phyloP scores from a whole-genome alignment of 2,888 invertebrate genomes.

The Biston stratarius region DNA sequence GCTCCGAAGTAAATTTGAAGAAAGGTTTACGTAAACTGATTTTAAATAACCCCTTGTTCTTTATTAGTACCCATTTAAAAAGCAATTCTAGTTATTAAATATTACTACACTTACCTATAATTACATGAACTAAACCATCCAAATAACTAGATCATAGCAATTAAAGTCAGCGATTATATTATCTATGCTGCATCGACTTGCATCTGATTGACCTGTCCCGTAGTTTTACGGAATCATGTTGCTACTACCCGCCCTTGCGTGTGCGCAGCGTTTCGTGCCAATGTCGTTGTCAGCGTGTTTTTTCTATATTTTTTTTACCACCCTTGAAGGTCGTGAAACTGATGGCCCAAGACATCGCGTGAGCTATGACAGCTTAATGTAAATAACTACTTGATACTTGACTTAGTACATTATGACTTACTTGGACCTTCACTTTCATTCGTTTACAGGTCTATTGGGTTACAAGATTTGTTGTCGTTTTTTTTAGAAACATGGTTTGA shows the following conservation, averaged over 20 bases:
- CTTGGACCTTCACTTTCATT: slow-evolving; percentile 39
- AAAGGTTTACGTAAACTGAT: neutral
- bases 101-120: slow-evolving; percentile 11
- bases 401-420: slow-evolving; percentile 32
- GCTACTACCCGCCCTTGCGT: slow-evolving; percentile 75
- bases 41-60: neutral
- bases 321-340: slow-evolving; percentile 76
- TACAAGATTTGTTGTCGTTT: neutral
- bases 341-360: slow-evolving; percentile 75
- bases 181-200: slow-evolving; percentile 30
- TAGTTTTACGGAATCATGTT: slow-evolving; percentile 51
- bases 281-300: slow-evolving; percentile 73
- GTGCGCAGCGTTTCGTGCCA: slow-evolving; percentile 78
- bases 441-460: slow-evolving; percentile 15
- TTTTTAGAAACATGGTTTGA: slow-evolving; percentile 2
- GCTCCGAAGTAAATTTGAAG: too few species aligned
- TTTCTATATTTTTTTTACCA: slow-evolving; percentile 71
- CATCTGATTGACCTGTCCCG: slow-evolving; percentile 47
- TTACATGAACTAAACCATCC: slow-evolving; percentile 20
- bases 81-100: slow-evolving; percentile 5
- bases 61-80: neutral
- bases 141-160: slow-evolving; percentile 37
- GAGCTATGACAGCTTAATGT: slow-evolving; percentile 62
- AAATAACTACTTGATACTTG: slow-evolving; percentile 52
- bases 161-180: slow-evolving; percentile 38